Conservation (phyloP, 2,888 invertebrate genomes). For the Pandemis corylana region DNA sequence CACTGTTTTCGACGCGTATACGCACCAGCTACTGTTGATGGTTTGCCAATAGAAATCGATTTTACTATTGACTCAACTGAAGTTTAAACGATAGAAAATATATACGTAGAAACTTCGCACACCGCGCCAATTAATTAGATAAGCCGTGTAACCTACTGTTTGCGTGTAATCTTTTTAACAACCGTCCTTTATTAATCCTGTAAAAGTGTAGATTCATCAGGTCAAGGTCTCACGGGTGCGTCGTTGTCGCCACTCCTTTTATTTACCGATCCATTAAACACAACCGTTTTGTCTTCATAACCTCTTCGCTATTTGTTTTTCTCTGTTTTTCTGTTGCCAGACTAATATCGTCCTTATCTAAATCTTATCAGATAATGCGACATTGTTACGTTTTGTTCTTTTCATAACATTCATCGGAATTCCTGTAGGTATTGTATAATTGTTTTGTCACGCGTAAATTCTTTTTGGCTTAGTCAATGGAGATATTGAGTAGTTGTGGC, state of each 20-base stretch:
- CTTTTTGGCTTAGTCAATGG: slow-evolving; percentile 34
- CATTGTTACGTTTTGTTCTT: slow-evolving; percentile 12
- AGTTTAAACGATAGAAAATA: background rate
- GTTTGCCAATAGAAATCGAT: slow-evolving; percentile 55
- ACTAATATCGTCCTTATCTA: slow-evolving; percentile 17
- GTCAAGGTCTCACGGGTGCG: slow-evolving; percentile 72
- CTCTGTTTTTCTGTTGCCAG: slow-evolving; percentile 6
- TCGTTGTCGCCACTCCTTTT: slow-evolving; percentile 67
- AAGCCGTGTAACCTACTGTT: background rate
- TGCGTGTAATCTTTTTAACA: slow-evolving; percentile 41
- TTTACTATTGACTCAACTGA: background rate
- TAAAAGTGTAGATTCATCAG: slow-evolving; percentile 52
- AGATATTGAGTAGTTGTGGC: slow-evolving; percentile 1
- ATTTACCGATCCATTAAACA: slow-evolving; percentile 74
- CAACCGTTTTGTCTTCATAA: slow-evolving; percentile 58
- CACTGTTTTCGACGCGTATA: slow-evolving; percentile 56
- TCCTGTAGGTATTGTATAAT: slow-evolving; percentile 31
- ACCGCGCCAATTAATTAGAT: background rate
- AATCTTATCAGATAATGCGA: slow-evolving; percentile 16
- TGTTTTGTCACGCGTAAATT: slow-evolving; percentile 38
- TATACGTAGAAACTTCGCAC: background rate
- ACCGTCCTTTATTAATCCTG: slow-evolving; percentile 50
- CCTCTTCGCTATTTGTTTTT: slow-evolving; percentile 34
- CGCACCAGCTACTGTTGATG: slow-evolving; percentile 55
- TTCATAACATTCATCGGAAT: background rate